Percentiles rank a stretch among this genome's conserved stretches.
Evolutionary conservation across 2,797 vertebrate species (phyloP).

Genomic region (Phoxinus dragarum): DNA sequence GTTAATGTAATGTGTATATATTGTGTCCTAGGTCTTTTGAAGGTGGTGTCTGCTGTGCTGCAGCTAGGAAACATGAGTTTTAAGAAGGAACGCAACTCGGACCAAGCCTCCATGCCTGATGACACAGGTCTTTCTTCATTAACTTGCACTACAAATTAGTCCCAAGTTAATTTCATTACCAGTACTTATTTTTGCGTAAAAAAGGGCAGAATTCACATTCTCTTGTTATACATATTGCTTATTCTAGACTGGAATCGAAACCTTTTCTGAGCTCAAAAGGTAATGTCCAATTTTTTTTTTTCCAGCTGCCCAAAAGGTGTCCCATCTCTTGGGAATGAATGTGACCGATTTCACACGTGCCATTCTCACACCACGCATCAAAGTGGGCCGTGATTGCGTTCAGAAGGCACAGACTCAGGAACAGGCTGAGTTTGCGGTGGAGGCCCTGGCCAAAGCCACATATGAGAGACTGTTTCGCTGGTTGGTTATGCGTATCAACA

Average conservation of each 20-base stretch:
- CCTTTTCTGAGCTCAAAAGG: background rate
- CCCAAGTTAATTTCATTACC: background rate
- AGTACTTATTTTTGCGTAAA: background rate
- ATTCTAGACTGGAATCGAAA: background rate
- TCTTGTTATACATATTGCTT: background rate
- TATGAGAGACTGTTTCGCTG: conserved; percentile 90
- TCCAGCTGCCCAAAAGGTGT: conserved; percentile 88
- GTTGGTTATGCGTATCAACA: conserved; percentile 89
- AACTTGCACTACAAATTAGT: background rate
- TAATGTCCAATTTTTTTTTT: too few species aligned
- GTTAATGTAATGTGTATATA: background rate
- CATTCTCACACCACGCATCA: conserved; percentile 82
- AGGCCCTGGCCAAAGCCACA: conserved; percentile 88
- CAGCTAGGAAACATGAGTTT: conserved; percentile 87
- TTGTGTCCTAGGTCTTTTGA: conserved; percentile 76
- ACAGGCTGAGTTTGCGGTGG: conserved; percentile 88
- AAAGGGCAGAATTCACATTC: background rate
- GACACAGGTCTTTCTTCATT: conserved; percentile 79
- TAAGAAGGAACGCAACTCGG: conserved; percentile 87
- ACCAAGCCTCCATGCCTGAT: conserved; percentile 89
- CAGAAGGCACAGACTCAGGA: conserved; percentile 92
- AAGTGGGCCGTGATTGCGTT: conserved; percentile 88
- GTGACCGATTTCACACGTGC: conserved; percentile 88
- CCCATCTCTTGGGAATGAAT: conserved; percentile 87
- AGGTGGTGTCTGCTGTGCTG: conserved; percentile 85